Evolutionary conservation across 2,113 vertebrate genomes (phyloP).

Genomic region (Gymnarchus niloticus): DNA sequence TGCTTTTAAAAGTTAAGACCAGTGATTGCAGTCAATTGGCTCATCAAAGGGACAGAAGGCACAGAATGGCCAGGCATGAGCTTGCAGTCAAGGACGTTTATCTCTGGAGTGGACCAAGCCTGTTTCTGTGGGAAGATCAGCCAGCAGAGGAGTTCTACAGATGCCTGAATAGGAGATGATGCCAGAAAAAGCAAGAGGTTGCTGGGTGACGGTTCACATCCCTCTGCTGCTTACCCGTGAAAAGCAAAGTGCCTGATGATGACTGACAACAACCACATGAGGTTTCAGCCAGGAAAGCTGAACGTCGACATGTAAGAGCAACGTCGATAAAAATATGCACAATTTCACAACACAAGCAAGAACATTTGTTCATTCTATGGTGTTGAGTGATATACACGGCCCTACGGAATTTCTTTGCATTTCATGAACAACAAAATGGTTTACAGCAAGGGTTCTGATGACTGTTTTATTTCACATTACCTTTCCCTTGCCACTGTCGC

Average conservation of each 20-base stretch:
- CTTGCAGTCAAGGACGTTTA: conserved; percentile 30
- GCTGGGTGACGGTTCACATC: conserved; percentile 35
- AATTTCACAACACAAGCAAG: too few species aligned
- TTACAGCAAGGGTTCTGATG: too few species aligned
- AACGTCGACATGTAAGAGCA: too few species aligned
- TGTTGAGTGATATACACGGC: too few species aligned
- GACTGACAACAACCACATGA: conserved; percentile 21
- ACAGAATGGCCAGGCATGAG: conserved; percentile 30
- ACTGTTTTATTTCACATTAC: too few species aligned
- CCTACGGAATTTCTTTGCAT: too few species aligned
- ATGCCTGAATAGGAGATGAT: conserved; percentile 21
- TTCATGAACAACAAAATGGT: too few species aligned
- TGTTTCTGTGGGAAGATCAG: neutral
- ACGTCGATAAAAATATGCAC: too few species aligned
- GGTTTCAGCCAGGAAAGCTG: neutral
- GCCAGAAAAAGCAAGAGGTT: conserved; percentile 38
- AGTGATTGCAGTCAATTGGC: conserved; percentile 15
- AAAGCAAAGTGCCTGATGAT: conserved; percentile 24
- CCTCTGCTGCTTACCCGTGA: conserved; percentile 18
- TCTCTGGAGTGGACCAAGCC: conserved; percentile 7
- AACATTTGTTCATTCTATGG: too few species aligned
- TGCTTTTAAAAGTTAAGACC: conserved; percentile 17
- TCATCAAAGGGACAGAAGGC: conserved; percentile 16
- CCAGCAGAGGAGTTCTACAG: neutral
- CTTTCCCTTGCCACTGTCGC: too few species aligned